Conservation (phyloP, 2,113 vertebrate species). For the Chaetops frenatus region DNA sequence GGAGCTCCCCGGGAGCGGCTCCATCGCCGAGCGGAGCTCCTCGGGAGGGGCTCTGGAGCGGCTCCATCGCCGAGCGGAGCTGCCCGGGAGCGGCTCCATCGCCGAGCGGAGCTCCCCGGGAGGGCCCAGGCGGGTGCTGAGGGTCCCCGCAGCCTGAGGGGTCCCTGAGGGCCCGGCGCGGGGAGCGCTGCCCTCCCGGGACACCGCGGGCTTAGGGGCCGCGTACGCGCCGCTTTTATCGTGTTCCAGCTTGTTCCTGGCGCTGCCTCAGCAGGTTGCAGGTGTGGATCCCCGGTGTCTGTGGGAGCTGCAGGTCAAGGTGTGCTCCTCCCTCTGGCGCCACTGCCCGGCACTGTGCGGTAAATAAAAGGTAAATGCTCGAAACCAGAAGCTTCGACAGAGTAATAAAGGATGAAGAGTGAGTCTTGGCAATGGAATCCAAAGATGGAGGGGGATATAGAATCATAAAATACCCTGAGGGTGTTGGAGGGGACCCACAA, state of each 20-base stretch:
- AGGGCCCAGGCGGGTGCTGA: background rate
- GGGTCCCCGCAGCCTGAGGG: background rate
- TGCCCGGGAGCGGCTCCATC: background rate
- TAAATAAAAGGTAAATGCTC: background rate
- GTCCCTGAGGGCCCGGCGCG: too few relatives aligned
- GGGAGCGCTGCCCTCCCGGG: background rate
- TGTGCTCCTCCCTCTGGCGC: fast-evolving
- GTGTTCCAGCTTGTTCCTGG: fast-evolving
- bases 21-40: background rate
- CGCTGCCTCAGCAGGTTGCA: fast-evolving
- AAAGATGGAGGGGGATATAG: background rate
- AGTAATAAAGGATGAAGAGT: background rate
- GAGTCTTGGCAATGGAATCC: background rate
- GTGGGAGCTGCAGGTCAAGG: background rate
- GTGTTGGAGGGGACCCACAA: background rate
- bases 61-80: background rate
- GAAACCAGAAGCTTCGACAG: fast-evolving
- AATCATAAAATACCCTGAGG: background rate
- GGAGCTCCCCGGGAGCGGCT: background rate
- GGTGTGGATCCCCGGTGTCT: background rate
- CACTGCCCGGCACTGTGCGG: fast-evolving
- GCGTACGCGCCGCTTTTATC: background rate
- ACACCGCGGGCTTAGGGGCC: background rate
- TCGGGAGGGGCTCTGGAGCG: background rate
- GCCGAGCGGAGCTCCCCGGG: background rate